phyloP scores from a whole-genome alignment of 64 coral and sea anemone genomes.

The Montipora cactus region DNA sequence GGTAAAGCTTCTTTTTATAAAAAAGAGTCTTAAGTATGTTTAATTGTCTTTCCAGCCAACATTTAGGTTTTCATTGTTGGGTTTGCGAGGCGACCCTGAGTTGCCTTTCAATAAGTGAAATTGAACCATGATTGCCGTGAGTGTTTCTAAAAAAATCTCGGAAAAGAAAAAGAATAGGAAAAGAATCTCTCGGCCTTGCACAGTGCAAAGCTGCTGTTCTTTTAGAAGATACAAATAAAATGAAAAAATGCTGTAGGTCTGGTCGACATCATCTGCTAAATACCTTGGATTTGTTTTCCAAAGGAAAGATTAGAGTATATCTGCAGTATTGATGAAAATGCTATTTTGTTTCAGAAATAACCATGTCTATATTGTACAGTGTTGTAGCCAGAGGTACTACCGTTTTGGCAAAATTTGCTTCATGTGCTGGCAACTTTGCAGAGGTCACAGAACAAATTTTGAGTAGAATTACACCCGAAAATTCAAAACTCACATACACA shows the following conservation, averaged over 20 bases:
- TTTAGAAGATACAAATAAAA: too few species aligned
- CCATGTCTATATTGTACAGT: conserved; percentile 95
- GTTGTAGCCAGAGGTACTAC: conserved; percentile 97
- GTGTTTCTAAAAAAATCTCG: too few species aligned
- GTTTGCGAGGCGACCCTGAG: neutral
- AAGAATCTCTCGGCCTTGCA: too few species aligned
- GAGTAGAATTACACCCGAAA: conserved; percentile 96
- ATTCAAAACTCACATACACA: conserved; percentile 98
- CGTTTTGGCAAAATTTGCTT: conserved; percentile 94
- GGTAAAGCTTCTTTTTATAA: neutral
- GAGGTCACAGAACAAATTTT: conserved; percentile 99
- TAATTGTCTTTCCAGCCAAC: neutral
- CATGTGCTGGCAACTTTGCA: conserved; percentile 99
- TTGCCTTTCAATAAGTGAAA: too few species aligned
- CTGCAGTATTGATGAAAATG: neutral
- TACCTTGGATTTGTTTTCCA: too few species aligned
- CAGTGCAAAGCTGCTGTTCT: too few species aligned
- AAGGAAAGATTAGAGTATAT: too few species aligned
- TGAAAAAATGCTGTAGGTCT: too few species aligned
- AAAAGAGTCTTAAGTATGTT: neutral
- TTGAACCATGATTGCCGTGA: too few species aligned
- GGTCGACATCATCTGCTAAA: too few species aligned
- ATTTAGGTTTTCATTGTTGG: neutral
- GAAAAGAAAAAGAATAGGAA: too few species aligned
- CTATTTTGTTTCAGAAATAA: conserved; percentile 8